Evolutionary conservation across 2,797 vertebrate genomes (phyloP).

Genomic region (Margarornis squamiger): DNA sequence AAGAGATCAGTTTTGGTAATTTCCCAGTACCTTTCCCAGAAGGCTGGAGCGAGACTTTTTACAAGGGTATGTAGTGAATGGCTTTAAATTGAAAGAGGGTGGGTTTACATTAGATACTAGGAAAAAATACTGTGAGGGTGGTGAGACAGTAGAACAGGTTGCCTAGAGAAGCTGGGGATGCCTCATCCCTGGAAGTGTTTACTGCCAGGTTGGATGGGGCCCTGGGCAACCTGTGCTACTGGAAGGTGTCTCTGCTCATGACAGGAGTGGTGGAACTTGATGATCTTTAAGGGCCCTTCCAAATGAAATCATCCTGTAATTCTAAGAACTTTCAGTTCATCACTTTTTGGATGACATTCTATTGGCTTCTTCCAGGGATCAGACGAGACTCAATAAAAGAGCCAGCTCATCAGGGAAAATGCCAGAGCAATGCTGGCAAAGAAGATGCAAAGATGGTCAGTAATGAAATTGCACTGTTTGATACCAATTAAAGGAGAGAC

Average conservation of each 20-base stretch:
- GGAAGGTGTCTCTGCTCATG: neutral
- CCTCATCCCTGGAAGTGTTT: rapidly evolving
- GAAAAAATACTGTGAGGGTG: neutral
- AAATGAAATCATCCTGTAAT: neutral
- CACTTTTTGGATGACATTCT: neutral
- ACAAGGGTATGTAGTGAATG: neutral
- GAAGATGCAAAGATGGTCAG: neutral
- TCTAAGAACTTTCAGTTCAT: neutral
- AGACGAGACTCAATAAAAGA: neutral
- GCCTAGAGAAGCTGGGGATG: neutral
- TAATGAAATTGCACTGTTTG: neutral
- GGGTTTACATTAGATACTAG: neutral
- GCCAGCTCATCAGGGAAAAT: neutral
- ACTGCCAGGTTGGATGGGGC: neutral
- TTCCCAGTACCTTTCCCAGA: neutral
- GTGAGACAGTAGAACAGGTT: neutral
- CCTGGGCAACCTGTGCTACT: neutral
- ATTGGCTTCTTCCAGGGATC: neutral
- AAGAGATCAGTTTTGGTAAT: neutral
- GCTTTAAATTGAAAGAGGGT: neutral
- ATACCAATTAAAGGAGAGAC: neutral
- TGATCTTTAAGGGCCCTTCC: neutral
- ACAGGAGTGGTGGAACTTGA: rapidly evolving
- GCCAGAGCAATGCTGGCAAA: neutral
- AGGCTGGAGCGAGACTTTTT: neutral